Base-by-base conservation (phyloP, 2,888 invertebrate genomes). In the Drosophila ezoana region DNA sequence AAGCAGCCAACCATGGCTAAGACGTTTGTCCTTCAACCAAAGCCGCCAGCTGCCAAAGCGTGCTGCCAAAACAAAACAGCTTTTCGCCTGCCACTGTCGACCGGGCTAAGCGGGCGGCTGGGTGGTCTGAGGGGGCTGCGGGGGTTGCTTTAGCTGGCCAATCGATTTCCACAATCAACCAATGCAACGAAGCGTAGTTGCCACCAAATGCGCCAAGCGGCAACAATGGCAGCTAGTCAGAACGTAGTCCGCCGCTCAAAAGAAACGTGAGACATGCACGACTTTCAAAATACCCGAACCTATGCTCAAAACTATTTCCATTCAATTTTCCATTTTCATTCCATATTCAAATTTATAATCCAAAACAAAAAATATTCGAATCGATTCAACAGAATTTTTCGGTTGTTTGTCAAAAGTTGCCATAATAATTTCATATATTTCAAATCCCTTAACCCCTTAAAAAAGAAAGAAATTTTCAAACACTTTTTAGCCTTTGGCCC, bases 111-210 rank as follows among this genome's bases (percentile, higher is more conserved):
- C 23, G 28, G 28, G 2, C 2, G 11, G 2, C 11, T 13, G 10
- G 10, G n/a, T 20, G 10, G 10, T 10, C n/a, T 6, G 8, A 32
- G 35, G 9, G 35, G 56, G n/a, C 20, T 5, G 20, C 1, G 44
- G n/a, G n/a, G 13, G 23, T 9, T 18, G 48, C n/a, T n/a, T 13
- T 18, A 32, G 54, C 16, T 20, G 23, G 40, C 47, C 56, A 79
- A 75, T 82, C 57, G 63, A 66, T 78, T 43, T 20, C 40, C 66
- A 44, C 58, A 65, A 74, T 84, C 61, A 65, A 38, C 38, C 52
- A 54, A 81, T 48, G 61, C 72, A 76, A 23, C 84, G 58, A 68
- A 84, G 64, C 85, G 65, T 45, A 59, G 47, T 58, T 73, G 63
- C 78, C 53, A 57, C 62, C 35, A 57, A 66, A 59, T 28, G 32